Evolutionary conservation across 2,113 vertebrate species (phyloP).

Genomic region (Benitochromis conjunctus): DNA sequence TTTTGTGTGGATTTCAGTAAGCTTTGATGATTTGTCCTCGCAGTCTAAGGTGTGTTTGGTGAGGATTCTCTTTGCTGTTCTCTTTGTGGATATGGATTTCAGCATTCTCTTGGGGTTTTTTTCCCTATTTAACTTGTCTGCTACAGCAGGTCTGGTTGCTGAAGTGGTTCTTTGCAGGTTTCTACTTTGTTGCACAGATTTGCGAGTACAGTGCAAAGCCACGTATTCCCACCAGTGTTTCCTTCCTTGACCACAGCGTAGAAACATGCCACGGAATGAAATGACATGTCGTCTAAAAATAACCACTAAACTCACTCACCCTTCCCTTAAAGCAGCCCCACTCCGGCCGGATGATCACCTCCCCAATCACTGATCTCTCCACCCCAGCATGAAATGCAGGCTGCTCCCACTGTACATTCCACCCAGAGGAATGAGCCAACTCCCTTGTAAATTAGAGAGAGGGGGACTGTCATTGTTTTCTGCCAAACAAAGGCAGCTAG

Average conservation of each 20-base stretch:
- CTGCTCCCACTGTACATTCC: conserved; percentile 69
- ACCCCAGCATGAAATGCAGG: conserved; percentile 63
- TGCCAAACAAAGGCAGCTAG: conserved; percentile 29
- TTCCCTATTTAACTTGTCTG: neutral
- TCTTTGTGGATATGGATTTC: neutral
- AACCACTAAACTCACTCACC: conserved; percentile 60
- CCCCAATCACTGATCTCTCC: conserved; percentile 41
- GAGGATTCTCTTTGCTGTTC: neutral
- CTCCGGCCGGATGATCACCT: conserved; percentile 37
- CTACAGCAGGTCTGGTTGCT: neutral
- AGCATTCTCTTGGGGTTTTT: neutral
- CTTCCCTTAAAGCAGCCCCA: conserved; percentile 28
- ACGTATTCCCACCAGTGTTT: neutral
- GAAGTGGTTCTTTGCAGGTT: neutral
- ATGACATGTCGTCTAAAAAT: conserved; percentile 67
- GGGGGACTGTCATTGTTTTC: conserved; percentile 28
- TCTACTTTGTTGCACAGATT: neutral
- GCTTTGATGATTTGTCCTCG: neutral
- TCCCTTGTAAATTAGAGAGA: conserved; percentile 44
- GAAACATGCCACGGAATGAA: conserved; percentile 30
- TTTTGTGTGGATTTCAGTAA: neutral
- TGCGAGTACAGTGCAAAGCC: neutral
- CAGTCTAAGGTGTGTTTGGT: neutral
- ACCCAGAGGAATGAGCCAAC: conserved; percentile 57
- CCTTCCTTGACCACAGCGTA: conserved; percentile 9